Conservation (phyloP, 2,888 invertebrate genomes). For the Drosophila kuntzei region DNA sequence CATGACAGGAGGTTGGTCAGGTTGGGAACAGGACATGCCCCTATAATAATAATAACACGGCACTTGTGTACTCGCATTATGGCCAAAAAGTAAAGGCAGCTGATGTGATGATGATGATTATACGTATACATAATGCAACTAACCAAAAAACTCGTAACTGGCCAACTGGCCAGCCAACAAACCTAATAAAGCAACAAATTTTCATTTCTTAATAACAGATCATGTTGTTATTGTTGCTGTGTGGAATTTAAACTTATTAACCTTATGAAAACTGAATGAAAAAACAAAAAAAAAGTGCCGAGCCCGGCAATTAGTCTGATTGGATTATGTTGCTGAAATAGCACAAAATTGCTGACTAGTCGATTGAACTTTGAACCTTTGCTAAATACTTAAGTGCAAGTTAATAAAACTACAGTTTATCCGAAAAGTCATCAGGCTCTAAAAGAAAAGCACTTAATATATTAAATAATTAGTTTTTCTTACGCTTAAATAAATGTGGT, state of each 20-base stretch:
- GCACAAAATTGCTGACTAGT: conserved; percentile 17
- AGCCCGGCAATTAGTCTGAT: conserved; percentile 43
- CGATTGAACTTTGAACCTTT: conserved; percentile 14
- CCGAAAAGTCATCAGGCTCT: background rate
- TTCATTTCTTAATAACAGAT: conserved; percentile 78
- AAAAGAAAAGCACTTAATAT: background rate
- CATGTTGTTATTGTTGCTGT: conserved; percentile 21
- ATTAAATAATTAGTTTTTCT: conserved; percentile 9
- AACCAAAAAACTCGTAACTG: background rate
- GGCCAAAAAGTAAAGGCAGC: conserved; percentile 55
- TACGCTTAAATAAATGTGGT: background rate
- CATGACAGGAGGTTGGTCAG: conserved; percentile 57
- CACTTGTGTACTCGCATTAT: conserved; percentile 44
- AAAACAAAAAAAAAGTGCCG: conserved; percentile 64
- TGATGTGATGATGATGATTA: conserved; percentile 55
- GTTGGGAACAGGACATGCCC: conserved; percentile 59
- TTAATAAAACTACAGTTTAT: conserved; percentile 1
- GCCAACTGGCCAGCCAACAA: conserved; percentile 23
- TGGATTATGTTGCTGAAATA: conserved; percentile 39
- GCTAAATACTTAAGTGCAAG: conserved; percentile 16
- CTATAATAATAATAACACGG: conserved; percentile 50
- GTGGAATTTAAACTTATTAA: conserved; percentile 70
- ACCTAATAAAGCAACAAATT: conserved; percentile 80
- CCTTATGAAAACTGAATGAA: conserved; percentile 51
- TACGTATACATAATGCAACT: conserved; percentile 40